Percentiles rank a stretch among this genome's conserved stretches.
Evolutionary conservation across 2,797 vertebrate genomes (phyloP).

Genomic region (Melanotaenia nigrans): DNA sequence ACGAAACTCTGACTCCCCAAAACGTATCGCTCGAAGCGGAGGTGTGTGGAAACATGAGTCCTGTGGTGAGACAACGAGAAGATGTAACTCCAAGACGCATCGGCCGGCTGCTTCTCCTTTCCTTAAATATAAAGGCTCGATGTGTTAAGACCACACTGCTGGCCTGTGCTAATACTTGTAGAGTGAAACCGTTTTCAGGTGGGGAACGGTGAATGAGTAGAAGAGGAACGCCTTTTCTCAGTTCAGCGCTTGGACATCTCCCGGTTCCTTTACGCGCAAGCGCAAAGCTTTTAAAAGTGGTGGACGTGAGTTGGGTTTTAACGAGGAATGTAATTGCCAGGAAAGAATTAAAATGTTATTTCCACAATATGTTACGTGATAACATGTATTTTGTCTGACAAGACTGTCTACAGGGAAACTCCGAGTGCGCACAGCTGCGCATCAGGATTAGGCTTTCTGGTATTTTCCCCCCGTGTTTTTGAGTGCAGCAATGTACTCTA

Average conservation of each 20-base stretch:
- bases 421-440: constrained; percentile 45
- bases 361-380: constrained; percentile 27
- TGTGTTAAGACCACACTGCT: constrained; percentile 18
- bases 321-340: constrained; percentile 50
- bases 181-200: constrained; percentile 62
- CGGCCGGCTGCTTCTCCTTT: constrained; percentile 29
- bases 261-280: constrained; percentile 85
- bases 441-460: constrained; percentile 21
- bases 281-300: constrained; percentile 75
- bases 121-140: constrained; percentile 14
- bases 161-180: constrained; percentile 39
- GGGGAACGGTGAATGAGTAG: constrained; percentile 67
- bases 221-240: constrained; percentile 79
- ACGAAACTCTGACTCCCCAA: constrained; percentile 62
- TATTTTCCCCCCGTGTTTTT: constrained; percentile 5
- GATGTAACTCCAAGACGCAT: constrained; percentile 55
- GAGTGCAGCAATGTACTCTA: background rate
- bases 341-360: constrained; percentile 39
- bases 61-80: constrained; percentile 41
- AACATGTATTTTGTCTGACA: background rate
- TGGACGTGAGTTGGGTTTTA: constrained; percentile 77
- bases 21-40: constrained; percentile 41
- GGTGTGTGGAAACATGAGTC: constrained; percentile 54
- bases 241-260: constrained; percentile 88
- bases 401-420: constrained; percentile 27